Evolutionary conservation across 2,113 vertebrate genomes (phyloP), one percentile per base, ranked within the genome.

Genomic region (Antechinus stuartii): DNA sequence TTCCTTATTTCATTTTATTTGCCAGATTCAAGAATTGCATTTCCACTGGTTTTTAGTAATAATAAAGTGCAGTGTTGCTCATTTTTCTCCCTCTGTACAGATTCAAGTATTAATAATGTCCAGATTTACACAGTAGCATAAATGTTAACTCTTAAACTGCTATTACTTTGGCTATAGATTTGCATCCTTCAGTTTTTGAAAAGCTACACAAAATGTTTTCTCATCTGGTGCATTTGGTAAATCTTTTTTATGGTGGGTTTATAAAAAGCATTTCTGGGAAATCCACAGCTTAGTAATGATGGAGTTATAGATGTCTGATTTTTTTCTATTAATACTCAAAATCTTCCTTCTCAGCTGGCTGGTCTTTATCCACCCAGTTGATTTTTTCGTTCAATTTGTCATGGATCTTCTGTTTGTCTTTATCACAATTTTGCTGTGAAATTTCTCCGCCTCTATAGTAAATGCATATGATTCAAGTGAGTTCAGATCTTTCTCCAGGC

Each of bases 261-360:
- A 68, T 30, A 68, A 68, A 6, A 68, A 68, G 27, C 57, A 68
- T 12, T 10, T 68, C 57, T 68, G 27, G 47, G 47, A 49, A 49
- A 49, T 49, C 47, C 47, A 42, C 42, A 42, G 42, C 42, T 42
- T 42, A 42, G 42, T 42, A 42, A 42, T 42, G 42, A 42, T 42
- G 42, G 42, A 42, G 42, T 42, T 42, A 42, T 42, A 42, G 42
- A 42, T 42, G 42, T 42, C 42, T 42, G 42, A 42, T 42, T 96
- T 99, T 99, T 49, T 99, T 99, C 98, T 99, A 99, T 68, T 99
- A 99, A 92, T 99, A 99, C 91, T 99, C 99, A 76, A 99, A 99
- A 92, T 99, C 99, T 0, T 99, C 99, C 93, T 97, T 99, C 93
- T 99, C 98, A 0, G 99, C 99, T 7, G 99, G 99, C 98, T 99